These are phyloP conservation scores for Dermolepida albohirtum DNA, from an alignment of 2,888 invertebrate genomes.

Conservation along the genomic window DNA sequence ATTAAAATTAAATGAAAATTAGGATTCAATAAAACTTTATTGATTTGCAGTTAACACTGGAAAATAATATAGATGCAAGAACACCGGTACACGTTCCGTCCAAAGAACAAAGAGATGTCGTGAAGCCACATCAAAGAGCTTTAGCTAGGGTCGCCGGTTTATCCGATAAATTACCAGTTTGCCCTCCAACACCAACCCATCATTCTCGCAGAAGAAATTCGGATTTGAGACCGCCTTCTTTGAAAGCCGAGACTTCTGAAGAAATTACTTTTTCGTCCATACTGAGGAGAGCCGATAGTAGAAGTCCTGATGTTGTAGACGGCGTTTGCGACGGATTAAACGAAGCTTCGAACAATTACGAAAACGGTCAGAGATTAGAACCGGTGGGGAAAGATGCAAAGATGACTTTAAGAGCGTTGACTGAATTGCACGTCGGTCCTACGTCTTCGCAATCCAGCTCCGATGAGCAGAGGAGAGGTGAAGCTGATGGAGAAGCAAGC, in stretches of 20 bases:
- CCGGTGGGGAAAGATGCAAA: constrained; percentile 60
- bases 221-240: constrained; percentile 65
- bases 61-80: constrained; percentile 31
- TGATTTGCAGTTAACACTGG: constrained; percentile 14
- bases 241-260: constrained; percentile 66
- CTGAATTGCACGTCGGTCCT: constrained; percentile 68
- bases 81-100: constrained; percentile 34
- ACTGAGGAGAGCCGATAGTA: constrained; percentile 2
- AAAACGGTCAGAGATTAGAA: constrained; percentile 13
- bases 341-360: constrained; percentile 22
- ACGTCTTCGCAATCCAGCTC: constrained; percentile 53
- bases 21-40: constrained; percentile 2
- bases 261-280: constrained; percentile 17
- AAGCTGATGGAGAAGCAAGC: constrained; percentile 63
- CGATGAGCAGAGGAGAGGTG: constrained; percentile 50
- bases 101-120: constrained; percentile 36
- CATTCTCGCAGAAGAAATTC: constrained; percentile 75
- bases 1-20: constrained; percentile 14
- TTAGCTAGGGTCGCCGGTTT: constrained; percentile 50
- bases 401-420: constrained; percentile 70
- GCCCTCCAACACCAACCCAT: constrained; percentile 90
- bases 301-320: constrained; percentile 10
- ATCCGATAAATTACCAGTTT: constrained; percentile 71
- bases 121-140: constrained; percentile 44
- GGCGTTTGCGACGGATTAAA: constrained; percentile 7